Base-by-base conservation (phyloP, 2,888 invertebrate species). In the Trissolcus japonicus region DNA sequence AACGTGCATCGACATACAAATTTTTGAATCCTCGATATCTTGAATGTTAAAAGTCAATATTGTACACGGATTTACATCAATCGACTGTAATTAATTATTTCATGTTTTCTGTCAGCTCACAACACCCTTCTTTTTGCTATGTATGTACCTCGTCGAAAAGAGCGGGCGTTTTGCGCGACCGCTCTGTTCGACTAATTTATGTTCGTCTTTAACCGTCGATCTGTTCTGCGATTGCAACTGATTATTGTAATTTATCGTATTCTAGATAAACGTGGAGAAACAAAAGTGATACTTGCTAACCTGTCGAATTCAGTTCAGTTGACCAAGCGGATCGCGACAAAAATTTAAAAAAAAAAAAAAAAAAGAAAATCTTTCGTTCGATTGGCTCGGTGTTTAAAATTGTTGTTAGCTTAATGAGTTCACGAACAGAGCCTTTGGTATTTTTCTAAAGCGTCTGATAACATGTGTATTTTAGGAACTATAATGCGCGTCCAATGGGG, bases 271-370 rank as follows among this genome's bases (percentile, higher is more conserved):
- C 35, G 61, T 66, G 41, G 66, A 65, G 62, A 35, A 67, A 66
- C 53, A 74, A 61, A 73, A 73, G 73, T 74, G 73, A 74, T 74
- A 74, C 29, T 74, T 66, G 73, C 57, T 67, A 67, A 67, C 67
- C 46, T 43, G 53, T 21, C 56, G 56, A 62, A 56, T 57, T 62
- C 35, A 56, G 61, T 66, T 73, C 55, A 73, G 65, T 66, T 66
- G 72, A 60, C 60, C 40, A 14, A 0, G 40, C 25, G 9, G 16
- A 35, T 13, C 4, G 9, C 4, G 4, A 46, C 6, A 2, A 46
- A 46, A 16, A 35, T 35, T n/a, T 4, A 46, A 46, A 16, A 3
- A 46, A 6, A 16, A 46, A 46, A 46, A 11, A 14, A 50, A 50
- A 19, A 16, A 17, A 41, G 2, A 41, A 11, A 2, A 43, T 43